Evolutionary conservation across 1,140 invertebrate genomes (phyloP).

Genomic region (Drosophila ficusphila): DNA sequence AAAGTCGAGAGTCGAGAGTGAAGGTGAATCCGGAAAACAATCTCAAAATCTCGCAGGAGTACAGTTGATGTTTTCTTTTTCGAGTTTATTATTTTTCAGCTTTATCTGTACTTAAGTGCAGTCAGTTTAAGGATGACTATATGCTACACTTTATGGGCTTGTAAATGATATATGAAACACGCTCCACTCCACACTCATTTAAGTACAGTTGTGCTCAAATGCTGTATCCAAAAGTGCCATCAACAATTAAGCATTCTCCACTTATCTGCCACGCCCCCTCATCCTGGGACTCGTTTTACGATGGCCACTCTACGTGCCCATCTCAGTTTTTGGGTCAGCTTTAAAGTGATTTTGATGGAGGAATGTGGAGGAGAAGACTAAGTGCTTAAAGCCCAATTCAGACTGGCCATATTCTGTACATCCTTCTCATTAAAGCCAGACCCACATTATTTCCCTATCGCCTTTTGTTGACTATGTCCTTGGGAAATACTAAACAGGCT

Average conservation of each 20-base stretch:
- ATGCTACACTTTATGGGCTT: neutral
- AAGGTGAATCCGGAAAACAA: neutral
- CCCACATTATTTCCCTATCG: neutral
- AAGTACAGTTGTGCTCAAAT: slow-evolving; percentile 26
- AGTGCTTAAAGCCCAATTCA: slow-evolving; percentile 5
- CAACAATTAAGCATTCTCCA: slow-evolving; percentile 23
- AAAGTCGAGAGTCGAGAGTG: neutral
- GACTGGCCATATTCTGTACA: too few species aligned
- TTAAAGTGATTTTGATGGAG: slow-evolving; percentile 26
- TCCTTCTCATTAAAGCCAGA: neutral
- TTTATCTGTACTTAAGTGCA: neutral
- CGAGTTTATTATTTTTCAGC: neutral
- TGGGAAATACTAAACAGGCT: slow-evolving; percentile 39
- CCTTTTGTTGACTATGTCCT: slow-evolving; percentile 7
- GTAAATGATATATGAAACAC: neutral
- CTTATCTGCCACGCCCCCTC: neutral
- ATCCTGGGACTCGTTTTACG: slow-evolving; percentile 24
- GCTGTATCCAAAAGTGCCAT: neutral
- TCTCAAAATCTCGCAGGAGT: neutral
- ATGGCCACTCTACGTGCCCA: slow-evolving; percentile 44
- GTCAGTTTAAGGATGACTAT: neutral
- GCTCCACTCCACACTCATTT: slow-evolving; percentile 1
- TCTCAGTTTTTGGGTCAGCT: slow-evolving; percentile 14
- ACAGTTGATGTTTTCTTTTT: neutral
- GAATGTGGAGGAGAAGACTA: neutral